Percentiles rank a stretch among this genome's conserved stretches.
phyloP scores from a whole-genome alignment of 2,113 vertebrate genomes.

The Chitala chitala region DNA sequence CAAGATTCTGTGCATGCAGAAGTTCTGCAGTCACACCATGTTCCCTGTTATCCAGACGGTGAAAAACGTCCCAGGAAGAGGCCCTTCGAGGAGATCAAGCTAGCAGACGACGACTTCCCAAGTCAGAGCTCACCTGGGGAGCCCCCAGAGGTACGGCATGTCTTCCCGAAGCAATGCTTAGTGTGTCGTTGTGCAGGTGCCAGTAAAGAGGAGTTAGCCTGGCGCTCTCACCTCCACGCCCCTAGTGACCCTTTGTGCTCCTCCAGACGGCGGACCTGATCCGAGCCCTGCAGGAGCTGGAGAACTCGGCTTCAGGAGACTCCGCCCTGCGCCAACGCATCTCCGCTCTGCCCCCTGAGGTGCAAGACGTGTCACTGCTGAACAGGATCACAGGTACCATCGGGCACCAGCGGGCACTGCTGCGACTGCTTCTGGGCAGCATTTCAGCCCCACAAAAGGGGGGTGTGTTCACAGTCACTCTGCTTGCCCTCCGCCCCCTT shows the following conservation, averaged over 20 bases:
- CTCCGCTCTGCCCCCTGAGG: constrained; percentile 87
- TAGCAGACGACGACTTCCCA: constrained; percentile 77
- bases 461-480: background rate
- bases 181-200: background rate
- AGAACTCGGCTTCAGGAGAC: constrained; percentile 91
- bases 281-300: constrained; percentile 92
- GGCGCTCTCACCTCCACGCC: background rate
- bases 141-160: constrained; percentile 86
- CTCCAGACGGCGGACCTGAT: constrained; percentile 89
- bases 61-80: constrained; percentile 86
- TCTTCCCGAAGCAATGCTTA: background rate
- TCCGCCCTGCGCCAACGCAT: constrained; percentile 90
- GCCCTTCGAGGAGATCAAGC: constrained; percentile 83
- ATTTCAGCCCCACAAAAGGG: too few relatives aligned
- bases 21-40: background rate
- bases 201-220: background rate
- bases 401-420: constrained; percentile 32
- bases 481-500: background rate
- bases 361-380: constrained; percentile 89
- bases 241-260: constrained; percentile 22
- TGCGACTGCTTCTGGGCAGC: too few relatives aligned
- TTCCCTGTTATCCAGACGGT: constrained; percentile 44
- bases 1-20: background rate
- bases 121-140: constrained; percentile 81
- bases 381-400: constrained; percentile 89